Percentiles rank a stretch among this genome's conserved stretches.
Conservation (phyloP, 2,113 vertebrate species). For the Gadus chalcogrammus region DNA sequence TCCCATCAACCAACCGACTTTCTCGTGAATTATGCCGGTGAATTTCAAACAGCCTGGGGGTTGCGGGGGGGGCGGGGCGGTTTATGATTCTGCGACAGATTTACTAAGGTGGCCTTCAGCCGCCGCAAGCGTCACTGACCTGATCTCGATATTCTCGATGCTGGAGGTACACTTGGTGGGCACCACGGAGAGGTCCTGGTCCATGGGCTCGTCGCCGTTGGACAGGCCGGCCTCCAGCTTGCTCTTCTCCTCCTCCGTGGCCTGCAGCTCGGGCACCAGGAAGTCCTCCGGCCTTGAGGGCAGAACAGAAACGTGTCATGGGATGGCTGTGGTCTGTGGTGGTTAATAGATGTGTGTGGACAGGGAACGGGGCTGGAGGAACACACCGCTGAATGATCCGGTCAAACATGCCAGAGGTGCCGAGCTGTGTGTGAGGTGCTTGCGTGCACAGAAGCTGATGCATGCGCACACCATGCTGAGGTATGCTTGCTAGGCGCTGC, state of each 20-base stretch:
- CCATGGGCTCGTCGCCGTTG: conserved; percentile 98
- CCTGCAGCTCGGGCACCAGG: conserved; percentile 95
- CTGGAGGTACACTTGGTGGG: conserved; percentile 93
- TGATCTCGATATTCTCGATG: conserved; percentile 92
- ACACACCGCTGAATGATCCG: neutral
- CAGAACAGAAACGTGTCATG: neutral
- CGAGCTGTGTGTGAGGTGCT: no score
- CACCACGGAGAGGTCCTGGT: conserved; percentile 94
- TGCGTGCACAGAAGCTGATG: no score
- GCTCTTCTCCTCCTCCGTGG: conserved; percentile 96
- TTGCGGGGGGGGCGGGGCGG: neutral
- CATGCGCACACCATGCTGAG: no score
- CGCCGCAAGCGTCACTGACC: conserved; percentile 70
- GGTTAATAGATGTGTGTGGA: neutral
- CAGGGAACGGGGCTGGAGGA: neutral
- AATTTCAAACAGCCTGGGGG: no score
- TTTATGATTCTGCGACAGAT: neutral
- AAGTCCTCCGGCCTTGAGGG: conserved; percentile 89
- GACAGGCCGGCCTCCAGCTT: conserved; percentile 91
- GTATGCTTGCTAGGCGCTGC: no score
- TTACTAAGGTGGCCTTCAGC: neutral
- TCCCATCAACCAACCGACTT: no score
- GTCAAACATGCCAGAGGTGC: no score
- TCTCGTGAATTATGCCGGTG: no score
- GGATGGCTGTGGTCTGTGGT: neutral